Evolutionary conservation across 2,888 invertebrate genomes (phyloP).

Genomic region (Embidobia sp.): DNA sequence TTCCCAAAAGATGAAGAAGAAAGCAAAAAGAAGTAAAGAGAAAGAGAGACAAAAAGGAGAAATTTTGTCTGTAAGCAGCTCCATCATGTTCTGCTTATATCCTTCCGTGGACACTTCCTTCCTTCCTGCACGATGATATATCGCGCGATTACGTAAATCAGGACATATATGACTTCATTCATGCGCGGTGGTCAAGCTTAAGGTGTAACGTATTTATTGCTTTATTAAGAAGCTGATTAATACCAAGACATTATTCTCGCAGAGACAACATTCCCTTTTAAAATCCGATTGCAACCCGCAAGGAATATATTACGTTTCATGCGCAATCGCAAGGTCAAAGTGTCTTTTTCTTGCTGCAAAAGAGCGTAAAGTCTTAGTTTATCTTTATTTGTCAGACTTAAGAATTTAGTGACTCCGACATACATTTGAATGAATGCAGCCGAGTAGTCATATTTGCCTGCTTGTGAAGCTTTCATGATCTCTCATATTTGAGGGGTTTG

Average conservation of each 20-base stretch:
- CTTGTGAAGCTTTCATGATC: too few species aligned
- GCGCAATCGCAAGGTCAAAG: slow-evolving; percentile 1
- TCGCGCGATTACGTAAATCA: slow-evolving; percentile 67
- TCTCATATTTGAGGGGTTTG: too few species aligned
- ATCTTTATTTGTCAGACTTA: slow-evolving; percentile 34
- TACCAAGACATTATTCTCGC: slow-evolving; percentile 10
- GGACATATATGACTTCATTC: slow-evolving; percentile 59
- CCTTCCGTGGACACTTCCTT: slow-evolving; percentile 52
- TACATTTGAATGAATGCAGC: slow-evolving; percentile 32
- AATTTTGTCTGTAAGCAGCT: slow-evolving; percentile 40
- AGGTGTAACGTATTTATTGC: slow-evolving; percentile 31
- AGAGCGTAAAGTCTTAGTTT: slow-evolving; percentile 4
- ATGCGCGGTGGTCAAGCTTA: slow-evolving; percentile 44
- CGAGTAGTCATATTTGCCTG: slow-evolving; percentile 10
- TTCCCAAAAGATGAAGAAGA: neutral
- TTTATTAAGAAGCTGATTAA: slow-evolving; percentile 59
- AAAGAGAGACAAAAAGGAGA: slow-evolving; percentile 25
- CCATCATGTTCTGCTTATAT: slow-evolving; percentile 63
- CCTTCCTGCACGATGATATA: slow-evolving; percentile 54
- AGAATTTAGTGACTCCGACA: slow-evolving; percentile 32
- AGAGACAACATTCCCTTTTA: slow-evolving; percentile 24
- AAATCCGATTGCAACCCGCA: slow-evolving; percentile 15
- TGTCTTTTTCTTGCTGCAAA: neutral
- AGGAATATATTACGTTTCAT: slow-evolving; percentile 15
- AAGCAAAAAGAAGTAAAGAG: neutral